phyloP scores from a whole-genome alignment of 2,797 vertebrate genomes.

The Cynodonichthys magdalenae region DNA sequence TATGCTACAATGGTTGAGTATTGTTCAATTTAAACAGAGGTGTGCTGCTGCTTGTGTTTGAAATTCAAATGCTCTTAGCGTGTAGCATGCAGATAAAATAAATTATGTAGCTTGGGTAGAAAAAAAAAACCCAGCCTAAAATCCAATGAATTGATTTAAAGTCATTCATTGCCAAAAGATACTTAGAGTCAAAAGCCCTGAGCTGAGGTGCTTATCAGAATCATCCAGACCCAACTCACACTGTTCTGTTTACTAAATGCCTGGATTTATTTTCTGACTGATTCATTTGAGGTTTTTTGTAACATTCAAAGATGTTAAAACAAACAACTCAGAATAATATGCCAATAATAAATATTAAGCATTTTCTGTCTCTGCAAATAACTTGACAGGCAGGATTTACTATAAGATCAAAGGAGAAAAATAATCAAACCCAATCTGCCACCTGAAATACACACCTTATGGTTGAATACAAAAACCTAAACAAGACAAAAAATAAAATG shows the following conservation, averaged over 20 bases:
- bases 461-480: not conserved
- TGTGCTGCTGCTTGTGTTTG: constrained; percentile 9
- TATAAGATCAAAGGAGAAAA: not conserved
- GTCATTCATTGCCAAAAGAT: constrained; percentile 8
- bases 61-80: constrained; percentile 17
- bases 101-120: constrained; percentile 1
- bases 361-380: not conserved
- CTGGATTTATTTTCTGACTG: constrained; percentile 6
- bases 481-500: no score
- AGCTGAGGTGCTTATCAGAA: constrained; percentile 24
- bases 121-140: constrained; percentile 17
- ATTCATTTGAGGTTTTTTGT: constrained; percentile 16
- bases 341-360: not conserved
- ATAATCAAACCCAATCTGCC: no score
- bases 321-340: constrained; percentile 3
- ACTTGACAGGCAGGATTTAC: not conserved
- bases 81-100: constrained; percentile 22
- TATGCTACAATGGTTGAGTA: not conserved
- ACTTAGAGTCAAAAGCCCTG: constrained; percentile 15
- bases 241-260: not conserved
- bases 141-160: constrained; percentile 33
- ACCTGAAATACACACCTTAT: not conserved
- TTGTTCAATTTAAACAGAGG: constrained; percentile 7
- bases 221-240: constrained; percentile 23
- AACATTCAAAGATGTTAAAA: constrained; percentile 6